Evolutionary conservation across 2,797 vertebrate species (phyloP).

Genomic region (Gymnoscopelus microlampas): DNA sequence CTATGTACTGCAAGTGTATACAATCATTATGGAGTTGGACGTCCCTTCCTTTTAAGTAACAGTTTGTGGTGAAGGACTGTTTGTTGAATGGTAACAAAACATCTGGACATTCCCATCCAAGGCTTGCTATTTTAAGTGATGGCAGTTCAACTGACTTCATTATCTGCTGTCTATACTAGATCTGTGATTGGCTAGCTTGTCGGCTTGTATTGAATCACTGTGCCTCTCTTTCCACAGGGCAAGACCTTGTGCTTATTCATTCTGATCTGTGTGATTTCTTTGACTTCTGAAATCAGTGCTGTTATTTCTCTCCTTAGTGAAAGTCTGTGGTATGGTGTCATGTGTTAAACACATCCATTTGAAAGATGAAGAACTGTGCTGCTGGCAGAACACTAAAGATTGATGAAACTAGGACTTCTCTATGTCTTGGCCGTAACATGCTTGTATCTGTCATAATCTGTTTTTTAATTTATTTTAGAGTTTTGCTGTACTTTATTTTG

Average conservation of each 20-base stretch:
- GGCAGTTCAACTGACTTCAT: slow-evolving; percentile 23
- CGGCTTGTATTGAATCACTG: slow-evolving; percentile 21
- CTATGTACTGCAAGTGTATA: slow-evolving; percentile 31
- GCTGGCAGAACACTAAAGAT: not conserved
- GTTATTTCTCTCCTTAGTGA: slow-evolving; percentile 31
- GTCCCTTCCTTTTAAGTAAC: slow-evolving; percentile 16
- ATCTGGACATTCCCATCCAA: slow-evolving; percentile 56
- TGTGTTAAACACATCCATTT: slow-evolving; percentile 31
- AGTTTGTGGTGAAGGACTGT: slow-evolving; percentile 29
- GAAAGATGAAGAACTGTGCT: slow-evolving; percentile 10
- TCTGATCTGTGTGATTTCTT: slow-evolving; percentile 34
- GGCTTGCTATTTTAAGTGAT: slow-evolving; percentile 30
- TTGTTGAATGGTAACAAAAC: slow-evolving; percentile 23
- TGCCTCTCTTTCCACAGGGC: slow-evolving; percentile 29
- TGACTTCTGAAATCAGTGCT: slow-evolving; percentile 34
- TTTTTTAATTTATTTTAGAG: slow-evolving; percentile 52
- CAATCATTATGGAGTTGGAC: slow-evolving; percentile 26
- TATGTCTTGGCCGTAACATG: not conserved
- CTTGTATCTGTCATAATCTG: not conserved
- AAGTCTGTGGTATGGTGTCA: slow-evolving; percentile 32
- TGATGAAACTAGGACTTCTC: slow-evolving; percentile 5
- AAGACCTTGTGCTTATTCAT: slow-evolving; percentile 25
- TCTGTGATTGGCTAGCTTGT: slow-evolving; percentile 24
- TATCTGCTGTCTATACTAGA: slow-evolving; percentile 34
- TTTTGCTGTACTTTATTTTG: slow-evolving; percentile 45